Base-by-base conservation (phyloP, 2,797 vertebrate species). In the Semotilus atromaculatus region DNA sequence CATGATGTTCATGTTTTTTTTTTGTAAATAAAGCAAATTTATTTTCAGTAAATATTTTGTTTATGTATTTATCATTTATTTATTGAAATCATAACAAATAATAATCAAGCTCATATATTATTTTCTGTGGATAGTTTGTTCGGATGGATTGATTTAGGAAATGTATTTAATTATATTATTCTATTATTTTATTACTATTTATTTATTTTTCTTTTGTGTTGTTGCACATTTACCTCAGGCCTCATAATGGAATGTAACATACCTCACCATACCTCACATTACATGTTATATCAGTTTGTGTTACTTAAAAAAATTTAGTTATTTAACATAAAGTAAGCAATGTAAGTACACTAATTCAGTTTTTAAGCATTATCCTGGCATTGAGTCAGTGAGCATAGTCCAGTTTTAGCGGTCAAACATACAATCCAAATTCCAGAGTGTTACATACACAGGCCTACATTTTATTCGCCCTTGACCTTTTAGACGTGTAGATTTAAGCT, bases 381-480 rank as follows among this genome's bases (percentile, higher is more conserved):
- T 45, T 76, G 9, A 11, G 70, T 40, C 40, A 34, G 18, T 36
- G 51, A 19, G 8, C n/a, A 31, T 71, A 70, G 11, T 51, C 58
- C 29, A 43, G 26, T 80, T 70, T 45, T 80, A 89, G 90, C 91
- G 87, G 43, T 86, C 81, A 85, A 79, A 64, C 83, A 79, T 84
- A 80, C 90, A 93, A 34, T 51, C 60, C 29, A 58, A 81, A 55
- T 93, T 93, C 89, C 89, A 89, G 66, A 88, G 86, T 88, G 88
- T 88, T 86, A 87, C 89, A 6, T 88, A 6, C 89, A 92, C 85
- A 70, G 83, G 85, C 87, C 91, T 93, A 89, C 90, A 92, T 93
- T 95, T 90, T 92, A 86, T 89, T 90, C 90, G 92, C 91, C 92
- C 94, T 94, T 93, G 89, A 93, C 92, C 94, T 93, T 93, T 92